Conservation (phyloP, 35 echinoderm and acorn worm genomes). For the Heliocidaris erythrogramma region DNA sequence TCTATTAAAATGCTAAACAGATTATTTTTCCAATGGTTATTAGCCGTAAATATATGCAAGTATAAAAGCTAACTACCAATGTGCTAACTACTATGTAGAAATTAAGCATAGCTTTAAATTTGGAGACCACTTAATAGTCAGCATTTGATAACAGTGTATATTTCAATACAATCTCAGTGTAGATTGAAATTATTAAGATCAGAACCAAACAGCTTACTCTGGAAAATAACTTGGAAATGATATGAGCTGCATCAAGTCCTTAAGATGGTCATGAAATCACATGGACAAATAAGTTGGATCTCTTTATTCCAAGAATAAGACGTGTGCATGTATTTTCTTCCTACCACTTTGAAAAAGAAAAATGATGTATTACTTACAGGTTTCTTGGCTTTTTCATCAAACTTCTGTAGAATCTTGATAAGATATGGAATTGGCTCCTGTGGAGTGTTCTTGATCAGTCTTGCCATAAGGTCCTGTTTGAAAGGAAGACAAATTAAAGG, state of each 20-base stretch:
- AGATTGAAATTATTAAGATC: too few relatives aligned
- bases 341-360: neutral
- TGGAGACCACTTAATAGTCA: too few relatives aligned
- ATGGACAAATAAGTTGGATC: neutral
- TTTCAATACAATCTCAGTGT: too few relatives aligned
- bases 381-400: constrained; percentile 90
- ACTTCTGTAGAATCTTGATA: constrained; percentile 79
- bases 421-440: constrained; percentile 83
- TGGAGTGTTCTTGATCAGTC: constrained; percentile 69
- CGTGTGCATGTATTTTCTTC: neutral
- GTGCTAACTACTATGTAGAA: neutral
- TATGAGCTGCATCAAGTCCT: too few relatives aligned
- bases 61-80: neutral
- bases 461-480: constrained; percentile 82
- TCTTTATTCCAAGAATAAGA: neutral
- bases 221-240: too few relatives aligned
- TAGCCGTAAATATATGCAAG: neutral
- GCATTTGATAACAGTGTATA: too few relatives aligned
- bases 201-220: too few relatives aligned
- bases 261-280: too few relatives aligned
- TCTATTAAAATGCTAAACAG: neutral
- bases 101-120: too few relatives aligned
- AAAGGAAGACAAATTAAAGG: neutral
- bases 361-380: constrained; percentile 53
- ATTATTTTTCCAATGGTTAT: neutral